Evolutionary conservation across 2,888 invertebrate species (phyloP), one percentile per base, ranked within the genome.

Genomic region (Nomada ferruginata): DNA sequence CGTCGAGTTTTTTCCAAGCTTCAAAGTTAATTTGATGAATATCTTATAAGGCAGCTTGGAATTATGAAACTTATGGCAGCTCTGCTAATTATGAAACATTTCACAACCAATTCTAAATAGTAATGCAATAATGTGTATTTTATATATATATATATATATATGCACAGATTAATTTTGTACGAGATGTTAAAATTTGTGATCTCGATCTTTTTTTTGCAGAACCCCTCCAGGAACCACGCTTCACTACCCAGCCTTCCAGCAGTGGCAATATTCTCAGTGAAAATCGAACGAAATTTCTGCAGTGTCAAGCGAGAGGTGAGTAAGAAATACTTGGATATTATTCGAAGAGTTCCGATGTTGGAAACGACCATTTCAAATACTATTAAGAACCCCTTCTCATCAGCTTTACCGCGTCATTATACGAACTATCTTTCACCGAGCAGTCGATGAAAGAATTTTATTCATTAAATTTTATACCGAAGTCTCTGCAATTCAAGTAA

Each of bases 221-320:
- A 91, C 92, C 94, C 59, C 95, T 97, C 91, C 97, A 98, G 94
- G 97, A 98, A 80, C 98, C 98, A 71, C 95, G 97, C 89, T 98
- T 98, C 94, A 97, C 97, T 91, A 97, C 96, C 91, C 97, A 97
- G 92, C 98, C 98, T 57, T 97, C 98, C 65, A 96, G 97, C 82
- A 97, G 97, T 79, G 97, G 97, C 91, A 97, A 97, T 92, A 96
- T 97, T 92, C 97, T 98, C 87, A 96, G 96, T 93, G 97, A 97
- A 94, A 97, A 97, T 92, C 96, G 97, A 81, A 97, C 97, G 65
- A 98, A 98, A 95, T 97, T 98, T 93, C 95, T 99, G 87, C 97
- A 98, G 94, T 99, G 98, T 94, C 97, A 97, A 94, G 98, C 98
- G 23, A 95, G 97, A 93, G 98, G 98, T 97, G 94, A 92, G 84